Evolutionary conservation across 2,113 vertebrate genomes (phyloP).

Genomic region (Reinhardtius hippoglossoides): DNA sequence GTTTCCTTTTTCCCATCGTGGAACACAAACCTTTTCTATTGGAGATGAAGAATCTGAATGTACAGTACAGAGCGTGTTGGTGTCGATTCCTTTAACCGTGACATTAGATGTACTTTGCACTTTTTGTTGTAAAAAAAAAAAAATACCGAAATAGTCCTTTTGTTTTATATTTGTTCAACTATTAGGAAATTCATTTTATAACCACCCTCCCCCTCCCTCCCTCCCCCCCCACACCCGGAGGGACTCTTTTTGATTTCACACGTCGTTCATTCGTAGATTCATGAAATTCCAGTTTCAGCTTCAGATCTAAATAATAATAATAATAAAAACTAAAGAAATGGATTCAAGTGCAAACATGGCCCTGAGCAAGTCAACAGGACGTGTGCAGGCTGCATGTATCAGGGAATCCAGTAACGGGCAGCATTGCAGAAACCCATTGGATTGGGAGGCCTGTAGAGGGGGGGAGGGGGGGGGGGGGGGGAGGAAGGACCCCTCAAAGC

Average conservation of each 20-base stretch:
- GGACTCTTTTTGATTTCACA: slow-evolving; percentile 62
- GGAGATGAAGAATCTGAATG: slow-evolving; percentile 82
- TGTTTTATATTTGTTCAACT: slow-evolving; percentile 53
- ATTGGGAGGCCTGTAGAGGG: slow-evolving; percentile 62
- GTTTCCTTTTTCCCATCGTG: slow-evolving; percentile 41
- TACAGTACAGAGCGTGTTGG: slow-evolving; percentile 81
- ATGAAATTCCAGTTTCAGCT: slow-evolving; percentile 67
- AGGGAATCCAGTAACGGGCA: slow-evolving; percentile 52
- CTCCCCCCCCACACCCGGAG: too few relatives aligned
- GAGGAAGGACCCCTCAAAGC: slow-evolving; percentile 43
- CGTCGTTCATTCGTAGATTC: slow-evolving; percentile 45
- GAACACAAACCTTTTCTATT: slow-evolving; percentile 78
- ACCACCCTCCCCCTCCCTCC: too few relatives aligned
- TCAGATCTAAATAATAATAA: slow-evolving; percentile 59
- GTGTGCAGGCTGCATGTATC: slow-evolving; percentile 11
- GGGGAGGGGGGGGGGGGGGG: too few relatives aligned
- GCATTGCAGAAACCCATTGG: slow-evolving; percentile 77
- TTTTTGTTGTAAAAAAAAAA: slow-evolving; percentile 77
- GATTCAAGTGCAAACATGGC: background rate
- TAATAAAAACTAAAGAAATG: background rate
- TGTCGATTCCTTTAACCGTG: slow-evolving; percentile 75
- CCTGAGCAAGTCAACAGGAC: background rate
- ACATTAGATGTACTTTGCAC: slow-evolving; percentile 81
- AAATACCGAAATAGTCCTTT: slow-evolving; percentile 24
- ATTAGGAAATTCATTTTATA: slow-evolving; percentile 47